Evolutionary conservation across 2,888 invertebrate species (phyloP), one percentile per base, ranked within the genome.

Genomic region (Caenorhabditis parvicauda): DNA sequence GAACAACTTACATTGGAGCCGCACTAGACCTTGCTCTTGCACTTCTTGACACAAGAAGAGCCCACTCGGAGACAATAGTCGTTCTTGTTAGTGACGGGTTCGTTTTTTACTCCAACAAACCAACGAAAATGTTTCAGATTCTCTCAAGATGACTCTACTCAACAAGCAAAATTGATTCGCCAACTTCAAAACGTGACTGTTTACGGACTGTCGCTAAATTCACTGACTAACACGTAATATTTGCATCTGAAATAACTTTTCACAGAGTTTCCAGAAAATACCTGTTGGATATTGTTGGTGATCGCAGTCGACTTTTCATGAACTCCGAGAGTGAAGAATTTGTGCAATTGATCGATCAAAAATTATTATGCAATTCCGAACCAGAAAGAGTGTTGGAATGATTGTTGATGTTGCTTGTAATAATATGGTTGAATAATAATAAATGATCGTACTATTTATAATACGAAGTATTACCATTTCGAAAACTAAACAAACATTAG

Each of bases 1-100:
- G 79, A 39, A 79, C 79, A 5, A 79, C 79, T 3, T 77, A 74
- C 56, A 79, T 79, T 59, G 79, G 79, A 24, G 71, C 75, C 14
- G 79, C 79, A 6, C 48, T 79, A 28, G 61, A 72, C 32, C 52
- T 69, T 22, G 74, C 77, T 1, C 44, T 63, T 7, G 59, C 64
- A 21, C 44, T 78, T 25, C 48, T 79, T 44, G 72, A 73, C 14
- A 57, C 62, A 5, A 68, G 77, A 51, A 64, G 76, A 24, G 56
- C 59, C 22, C 59, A 74, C 35, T 70, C 72, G 3, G 72, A 72
- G 41, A 74, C 69, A 2, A 62, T 77, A 4, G 71, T 79, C n/a
- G 59, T 79, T 37, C 46, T 79, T 37, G 51, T 79, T 14, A 74
- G 71, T 43, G 79, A 79, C 59, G 79, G 77, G 69, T 77, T 29